Percentiles rank a stretch among this genome's conserved stretches.
phyloP scores from a whole-genome alignment of 2,888 invertebrate species.

The Petrolisthes cinctipes region DNA sequence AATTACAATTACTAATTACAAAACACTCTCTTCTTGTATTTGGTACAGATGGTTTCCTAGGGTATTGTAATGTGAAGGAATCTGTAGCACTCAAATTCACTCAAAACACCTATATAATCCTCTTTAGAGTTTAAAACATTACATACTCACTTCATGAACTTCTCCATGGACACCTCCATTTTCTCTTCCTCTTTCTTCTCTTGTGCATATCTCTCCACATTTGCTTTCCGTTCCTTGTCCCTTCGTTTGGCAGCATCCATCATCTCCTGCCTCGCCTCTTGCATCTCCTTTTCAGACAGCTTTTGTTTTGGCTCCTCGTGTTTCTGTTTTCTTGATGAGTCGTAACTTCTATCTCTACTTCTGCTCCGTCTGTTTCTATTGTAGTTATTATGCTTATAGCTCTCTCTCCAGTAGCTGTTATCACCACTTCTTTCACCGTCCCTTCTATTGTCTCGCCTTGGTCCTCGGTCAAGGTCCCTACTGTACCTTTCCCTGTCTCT shows the following conservation, averaged over 20 bases:
- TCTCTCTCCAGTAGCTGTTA: background rate
- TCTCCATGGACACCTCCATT: constrained; percentile 35
- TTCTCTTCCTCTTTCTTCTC: constrained; percentile 46
- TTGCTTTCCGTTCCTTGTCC: constrained; percentile 51
- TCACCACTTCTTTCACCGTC: background rate
- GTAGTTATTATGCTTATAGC: constrained; percentile 1
- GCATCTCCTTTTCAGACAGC: constrained; percentile 51
- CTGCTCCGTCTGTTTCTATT: background rate
- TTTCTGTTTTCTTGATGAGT: too few species aligned
- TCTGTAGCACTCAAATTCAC: too few species aligned
- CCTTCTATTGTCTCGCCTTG: background rate
- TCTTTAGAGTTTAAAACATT: background rate
- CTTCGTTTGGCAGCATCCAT: constrained; percentile 54
- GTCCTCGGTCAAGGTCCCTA: background rate
- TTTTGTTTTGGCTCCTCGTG: background rate
- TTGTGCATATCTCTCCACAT: constrained; percentile 44
- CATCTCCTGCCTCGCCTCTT: constrained; percentile 46
- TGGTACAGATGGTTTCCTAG: too few species aligned
- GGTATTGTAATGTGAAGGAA: background rate
- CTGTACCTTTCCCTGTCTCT: background rate
- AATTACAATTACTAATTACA: too few species aligned
- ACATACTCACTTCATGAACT: constrained; percentile 43
- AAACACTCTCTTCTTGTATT: too few species aligned
- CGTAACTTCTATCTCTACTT: background rate
- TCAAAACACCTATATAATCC: background rate